These are phyloP conservation scores for Theristicus caerulescens DNA, from an alignment of 2,113 vertebrate genomes.

Conservation along the genomic window DNA sequence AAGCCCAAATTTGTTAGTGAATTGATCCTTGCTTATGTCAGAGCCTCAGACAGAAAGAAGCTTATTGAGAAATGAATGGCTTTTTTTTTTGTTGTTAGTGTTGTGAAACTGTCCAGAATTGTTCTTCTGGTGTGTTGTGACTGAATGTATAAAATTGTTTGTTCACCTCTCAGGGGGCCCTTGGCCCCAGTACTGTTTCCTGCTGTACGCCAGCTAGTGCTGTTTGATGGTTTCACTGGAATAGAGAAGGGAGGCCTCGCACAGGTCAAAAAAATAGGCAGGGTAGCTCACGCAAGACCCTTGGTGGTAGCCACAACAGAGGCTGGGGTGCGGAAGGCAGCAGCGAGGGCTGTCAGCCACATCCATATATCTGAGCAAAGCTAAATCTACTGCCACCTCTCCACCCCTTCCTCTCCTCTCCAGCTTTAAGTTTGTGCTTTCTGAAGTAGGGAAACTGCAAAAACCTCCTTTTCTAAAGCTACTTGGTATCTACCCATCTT, in stretches of 20 bases:
- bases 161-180: constrained; percentile 23
- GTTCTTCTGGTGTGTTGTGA: constrained; percentile 57
- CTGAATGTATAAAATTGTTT: constrained; percentile 45
- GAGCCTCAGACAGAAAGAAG: constrained; percentile 15
- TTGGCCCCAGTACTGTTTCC: constrained; percentile 17
- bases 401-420: constrained; percentile 14
- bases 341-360: neutral
- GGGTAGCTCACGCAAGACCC: neutral
- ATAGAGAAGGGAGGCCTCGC: neutral
- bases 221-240: constrained; percentile 36
- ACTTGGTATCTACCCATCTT: neutral
- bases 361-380: neutral
- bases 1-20: constrained; percentile 3
- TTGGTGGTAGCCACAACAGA: neutral
- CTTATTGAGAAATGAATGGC: constrained; percentile 41
- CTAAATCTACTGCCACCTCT: neutral
- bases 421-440: neutral
- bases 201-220: constrained; percentile 12
- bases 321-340: neutral
- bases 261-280: neutral
- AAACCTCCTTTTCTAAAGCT: neutral
- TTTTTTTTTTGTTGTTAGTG: constrained; percentile 8
- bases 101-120: constrained; percentile 61
- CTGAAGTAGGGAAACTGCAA: neutral
- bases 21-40: constrained; percentile 18